Evolutionary conservation across 2,888 invertebrate species (phyloP), one percentile per base, ranked within the genome.

Genomic region (Pheosia tremula): DNA sequence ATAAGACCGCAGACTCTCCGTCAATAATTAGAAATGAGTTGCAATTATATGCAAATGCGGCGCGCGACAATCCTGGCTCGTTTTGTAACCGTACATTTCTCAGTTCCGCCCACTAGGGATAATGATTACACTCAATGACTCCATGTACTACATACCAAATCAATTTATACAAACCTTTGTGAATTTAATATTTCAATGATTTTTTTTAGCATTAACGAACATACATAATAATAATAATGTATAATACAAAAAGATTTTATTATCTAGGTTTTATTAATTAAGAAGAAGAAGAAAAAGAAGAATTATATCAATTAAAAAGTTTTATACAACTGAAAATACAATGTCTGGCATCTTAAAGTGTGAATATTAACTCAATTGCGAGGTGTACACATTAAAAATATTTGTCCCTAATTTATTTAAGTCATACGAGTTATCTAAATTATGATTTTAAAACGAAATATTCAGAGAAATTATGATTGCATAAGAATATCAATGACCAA

Each of bases 11-110:
- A 67, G 66, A 68, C 63, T 69, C 72, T 62, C 62, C 64, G 67
- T 73, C 78, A 79, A 81, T 89, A 89, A 90, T 90, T 88, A 90
- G 87, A 85, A 81, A 86, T 84, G 83, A 80, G 79, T 80, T 74
- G 80, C 90, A 89, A 92, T 92, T 93, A 92, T 89, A 92, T 93
- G 93, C 89, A 88, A 92, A 93, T 91, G 82, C 71, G 75, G 72
- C 71, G 72, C 77, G 82, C 81, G 85, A 81, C 83, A 84, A 83
- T 77, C 79, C 70, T 69, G 77, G 85, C 87, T 87, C 75, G 87
- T 91, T 91, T 88, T 89, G 89, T 82, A 89, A 90, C 84, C 80
- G 82, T 78, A 81, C 78, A 85, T 84, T 84, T 84, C 66, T 81
- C 77, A 68, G 85, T 84, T 84, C 87, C 89, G 86, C 91, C 91